Evolutionary conservation across 2,888 invertebrate species (phyloP), one percentile per base, ranked within the genome.

Genomic region (Rhagium mordax): DNA sequence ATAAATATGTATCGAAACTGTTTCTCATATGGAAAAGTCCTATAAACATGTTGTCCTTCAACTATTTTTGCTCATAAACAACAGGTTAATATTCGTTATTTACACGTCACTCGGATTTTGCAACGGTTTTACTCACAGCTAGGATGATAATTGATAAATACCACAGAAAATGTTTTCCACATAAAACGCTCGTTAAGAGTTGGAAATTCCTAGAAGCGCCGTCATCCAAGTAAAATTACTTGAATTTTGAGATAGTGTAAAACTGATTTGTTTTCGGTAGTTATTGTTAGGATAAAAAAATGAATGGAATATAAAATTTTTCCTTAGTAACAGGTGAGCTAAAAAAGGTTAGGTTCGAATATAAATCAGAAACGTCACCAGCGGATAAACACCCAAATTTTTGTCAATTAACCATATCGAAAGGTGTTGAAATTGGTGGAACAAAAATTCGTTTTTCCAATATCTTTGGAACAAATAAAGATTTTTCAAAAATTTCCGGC

Each of bases 71-170:
- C n/a, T 41, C 41, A 41, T 41, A n/a, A 13, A 41, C n/a, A 41
- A 41, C 41, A 41, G 41, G 41, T 41, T 41, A 74, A 73, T 73
- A 73, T 70, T 65, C 73, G 53, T 57, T 61, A 16, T 27, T 48
- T 33, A 55, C 62, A 74, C 74, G 74, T 74, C 74, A 74, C 62
- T 61, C 60, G 7, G n/a, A 20, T 71, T 71, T 74, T 68, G 74
- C 64, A 74, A 71, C 57, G 57, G 0, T 10, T 33, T 41, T 41
- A 41, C 41, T 41, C 41, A n/a, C 41, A 41, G 13, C n/a, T 41
- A n/a, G n/a, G 41, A 41, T 10, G 4, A 41, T 41, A n/a, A n/a
- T n/a, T n/a, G 41, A 33, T 33, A 1, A 13, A 41, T 41, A n/a
- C n/a, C n/a, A 41, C 2, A 1, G n/a, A 41, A 41, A 1, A 41